A percentile compares a stretch with the other conserved stretches of the same genome.
phyloP scores from a whole-genome alignment of 2,888 invertebrate genomes.

The Prosopocoilus inquinatus region DNA sequence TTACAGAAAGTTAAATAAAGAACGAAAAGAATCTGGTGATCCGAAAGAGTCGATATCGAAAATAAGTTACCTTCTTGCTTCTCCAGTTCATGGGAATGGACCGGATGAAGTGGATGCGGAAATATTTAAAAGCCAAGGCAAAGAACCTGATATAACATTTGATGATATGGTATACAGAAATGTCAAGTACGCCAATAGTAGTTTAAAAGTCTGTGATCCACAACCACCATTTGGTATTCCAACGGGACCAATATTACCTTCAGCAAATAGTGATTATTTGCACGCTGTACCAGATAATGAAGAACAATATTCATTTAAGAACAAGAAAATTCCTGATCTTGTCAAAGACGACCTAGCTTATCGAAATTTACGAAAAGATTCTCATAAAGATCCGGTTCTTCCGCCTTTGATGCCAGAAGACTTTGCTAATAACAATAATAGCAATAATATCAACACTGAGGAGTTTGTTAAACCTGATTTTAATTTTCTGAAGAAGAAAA shows the following conservation, averaged over 20 bases:
- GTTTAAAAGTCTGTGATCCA: conserved; percentile 69
- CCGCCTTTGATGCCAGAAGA: conserved; percentile 53
- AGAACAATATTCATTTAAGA: conserved; percentile 61
- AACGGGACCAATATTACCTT: conserved; percentile 76
- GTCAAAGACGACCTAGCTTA: conserved; percentile 87
- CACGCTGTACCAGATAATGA: conserved; percentile 69
- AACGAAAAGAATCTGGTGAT: conserved; percentile 52
- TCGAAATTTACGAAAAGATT: conserved; percentile 79
- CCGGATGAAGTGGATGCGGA: conserved; percentile 52
- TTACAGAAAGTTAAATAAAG: conserved; percentile 67
- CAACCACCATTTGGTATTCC: conserved; percentile 92
- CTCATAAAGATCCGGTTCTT: conserved; percentile 56
- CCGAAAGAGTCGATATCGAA: conserved; percentile 53
- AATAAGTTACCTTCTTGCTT: conserved; percentile 68
- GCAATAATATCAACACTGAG: conserved; percentile 43
- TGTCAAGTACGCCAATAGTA: conserved; percentile 74
- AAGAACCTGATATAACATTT: conserved; percentile 77
- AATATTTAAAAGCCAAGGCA: conserved; percentile 29
- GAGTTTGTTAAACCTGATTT: conserved; percentile 12
- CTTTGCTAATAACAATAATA: conserved; percentile 49
- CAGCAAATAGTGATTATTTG: conserved; percentile 80
- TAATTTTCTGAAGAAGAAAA: conserved; percentile 65
- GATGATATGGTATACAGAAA: conserved; percentile 85
- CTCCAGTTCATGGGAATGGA: conserved; percentile 62
- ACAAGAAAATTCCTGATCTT: conserved; percentile 73